These are phyloP conservation scores for Goniozus legneri DNA, from an alignment of 1,140 invertebrate species.

Conservation along the genomic window DNA sequence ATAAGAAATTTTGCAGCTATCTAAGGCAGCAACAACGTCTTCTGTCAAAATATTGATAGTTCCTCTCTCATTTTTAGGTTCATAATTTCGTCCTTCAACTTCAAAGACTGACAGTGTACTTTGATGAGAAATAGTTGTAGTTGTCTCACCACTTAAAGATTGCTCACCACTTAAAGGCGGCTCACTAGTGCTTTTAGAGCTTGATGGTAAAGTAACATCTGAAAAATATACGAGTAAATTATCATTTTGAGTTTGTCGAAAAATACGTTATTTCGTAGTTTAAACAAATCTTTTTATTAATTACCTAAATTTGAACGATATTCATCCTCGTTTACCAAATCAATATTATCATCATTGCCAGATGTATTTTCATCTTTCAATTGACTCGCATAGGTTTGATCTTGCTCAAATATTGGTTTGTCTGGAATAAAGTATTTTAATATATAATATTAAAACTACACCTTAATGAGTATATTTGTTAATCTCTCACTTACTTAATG, in stretches of 20 bases:
- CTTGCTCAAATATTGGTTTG: conserved; percentile 5
- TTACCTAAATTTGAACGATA: not conserved
- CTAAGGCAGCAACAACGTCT: conserved; percentile 22
- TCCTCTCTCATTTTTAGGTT: conserved; percentile 18
- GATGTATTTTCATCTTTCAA: not conserved
- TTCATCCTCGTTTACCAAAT: not conserved
- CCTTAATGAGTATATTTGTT: not conserved
- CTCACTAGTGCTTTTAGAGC: conserved; percentile 1
- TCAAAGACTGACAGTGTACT: not conserved
- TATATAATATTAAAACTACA: conserved; percentile 1
- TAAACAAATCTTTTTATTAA: not conserved
- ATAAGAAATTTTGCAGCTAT: conserved; percentile 22
- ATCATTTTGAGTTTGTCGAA: not conserved
- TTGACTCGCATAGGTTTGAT: conserved; percentile 3
- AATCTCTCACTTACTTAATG: conserved; percentile 4
- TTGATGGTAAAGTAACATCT: conserved; percentile 6
- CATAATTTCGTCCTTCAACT: conserved; percentile 3
- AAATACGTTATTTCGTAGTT: not conserved
- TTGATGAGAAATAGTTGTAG: not conserved
- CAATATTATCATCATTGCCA: conserved; percentile 5
- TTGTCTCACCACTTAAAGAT: not conserved
- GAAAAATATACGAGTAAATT: conserved; percentile 1
- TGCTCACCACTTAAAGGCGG: not conserved
- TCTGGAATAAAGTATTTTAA: conserved; percentile 8
- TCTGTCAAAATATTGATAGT: conserved; percentile 25